phyloP scores from a whole-genome alignment of 2,113 vertebrate species.

The Leptobrachium leishanense region DNA sequence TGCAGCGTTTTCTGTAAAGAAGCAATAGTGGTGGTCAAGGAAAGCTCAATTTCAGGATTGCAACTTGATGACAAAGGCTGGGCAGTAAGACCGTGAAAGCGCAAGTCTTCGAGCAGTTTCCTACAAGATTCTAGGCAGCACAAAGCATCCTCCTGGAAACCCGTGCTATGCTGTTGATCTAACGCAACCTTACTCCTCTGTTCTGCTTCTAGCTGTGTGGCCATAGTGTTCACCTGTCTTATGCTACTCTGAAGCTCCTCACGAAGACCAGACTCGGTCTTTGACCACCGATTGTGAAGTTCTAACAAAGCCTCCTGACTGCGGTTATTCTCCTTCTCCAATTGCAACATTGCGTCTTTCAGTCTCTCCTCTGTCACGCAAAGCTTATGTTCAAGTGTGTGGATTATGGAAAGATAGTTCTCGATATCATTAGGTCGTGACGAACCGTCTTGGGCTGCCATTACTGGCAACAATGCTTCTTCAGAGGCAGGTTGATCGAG shows the following conservation, averaged over 20 bases:
- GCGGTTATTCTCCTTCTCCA: constrained; percentile 74
- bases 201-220: constrained; percentile 67
- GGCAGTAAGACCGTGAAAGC: constrained; percentile 60
- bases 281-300: constrained; percentile 70
- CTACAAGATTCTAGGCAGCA: constrained; percentile 79
- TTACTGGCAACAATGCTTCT: constrained; percentile 71
- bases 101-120: constrained; percentile 74
- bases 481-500: constrained; percentile 70
- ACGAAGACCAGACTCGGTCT: constrained; percentile 66
- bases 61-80: constrained; percentile 65
- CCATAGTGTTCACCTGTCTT: constrained; percentile 67
- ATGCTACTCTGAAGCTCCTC: constrained; percentile 77
- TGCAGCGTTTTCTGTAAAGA: constrained; percentile 64
- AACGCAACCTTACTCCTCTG: constrained; percentile 61
- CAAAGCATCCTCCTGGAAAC: constrained; percentile 71
- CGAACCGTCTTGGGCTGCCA: constrained; percentile 61
- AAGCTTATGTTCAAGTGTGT: constrained; percentile 85
- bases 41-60: constrained; percentile 69
- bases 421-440: constrained; percentile 72
- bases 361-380: constrained; percentile 88
- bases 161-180: constrained; percentile 50
- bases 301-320: constrained; percentile 66
- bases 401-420: constrained; percentile 88
- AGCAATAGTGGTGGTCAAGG: constrained; percentile 71
- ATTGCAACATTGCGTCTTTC: constrained; percentile 78